Base-by-base conservation (phyloP, 1,140 invertebrate species). In the Tetranychus urticae region DNA sequence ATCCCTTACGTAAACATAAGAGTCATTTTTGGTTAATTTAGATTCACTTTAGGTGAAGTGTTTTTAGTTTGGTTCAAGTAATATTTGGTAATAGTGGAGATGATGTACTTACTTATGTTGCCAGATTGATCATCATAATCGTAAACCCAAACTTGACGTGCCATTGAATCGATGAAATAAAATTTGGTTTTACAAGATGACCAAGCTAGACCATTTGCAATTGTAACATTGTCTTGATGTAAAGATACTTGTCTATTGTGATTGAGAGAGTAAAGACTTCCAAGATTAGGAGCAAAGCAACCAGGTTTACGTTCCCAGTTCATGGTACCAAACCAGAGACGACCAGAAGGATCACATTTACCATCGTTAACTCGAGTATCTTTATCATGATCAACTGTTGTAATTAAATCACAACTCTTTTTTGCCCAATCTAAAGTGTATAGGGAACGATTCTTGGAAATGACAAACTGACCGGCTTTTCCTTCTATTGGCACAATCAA, bases 131-230 rank as follows among this genome's bases (percentile, higher is more conserved):
- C 73, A 66, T 88, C 77, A 66, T 81, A 90, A 68, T 89, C 81
- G 67, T 83, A 89, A 39, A 77, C 77, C 65, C 71, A 75, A 13
- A 77, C 69, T 61, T 69, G 64, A 55, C 69, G 64, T 33, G 69
- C 69, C 3, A 69, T 66, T 10, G 73, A 71, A 63, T 77, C 75
- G 56, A 74, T 73, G 65, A 69, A 77, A 64, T 70, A 77, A 65
- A 77, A 69, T 36, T 78, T 80, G 35, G 78, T 77, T 61, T 80
- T 78, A 52, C 80, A 76, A 6, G 73, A 68, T 64, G 80, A 81
- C 87, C 87, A 91, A 8, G 80, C 80, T 6, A 90, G 69, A 0
- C 88, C 87, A 69, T 90, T 92, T 37, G 84, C 84, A 57, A 88
- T 82, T 56, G 77, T 69, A 37, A 75, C 64, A 57, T 69, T 65